phyloP scores from a whole-genome alignment of 2,113 vertebrate species.

The Galbula dea region DNA sequence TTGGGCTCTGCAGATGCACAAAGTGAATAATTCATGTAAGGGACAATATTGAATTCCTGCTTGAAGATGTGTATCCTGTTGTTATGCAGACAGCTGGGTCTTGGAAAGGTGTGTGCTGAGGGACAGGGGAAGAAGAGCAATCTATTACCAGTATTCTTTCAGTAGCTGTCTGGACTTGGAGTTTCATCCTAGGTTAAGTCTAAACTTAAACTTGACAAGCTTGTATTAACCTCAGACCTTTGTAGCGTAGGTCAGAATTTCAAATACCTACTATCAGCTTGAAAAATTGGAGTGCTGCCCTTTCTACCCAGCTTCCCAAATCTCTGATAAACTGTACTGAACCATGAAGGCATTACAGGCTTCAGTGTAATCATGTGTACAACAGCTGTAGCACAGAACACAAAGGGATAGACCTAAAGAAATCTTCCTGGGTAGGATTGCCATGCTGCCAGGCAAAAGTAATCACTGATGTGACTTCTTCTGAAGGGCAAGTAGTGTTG shows the following conservation, averaged over 20 bases:
- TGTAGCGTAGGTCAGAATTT: not conserved
- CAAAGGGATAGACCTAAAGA: not conserved
- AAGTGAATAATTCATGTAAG: not conserved
- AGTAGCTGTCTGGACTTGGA: not conserved
- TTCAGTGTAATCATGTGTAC: not conserved
- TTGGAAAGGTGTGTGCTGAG: not conserved
- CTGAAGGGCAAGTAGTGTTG: not conserved
- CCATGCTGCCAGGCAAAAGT: not conserved
- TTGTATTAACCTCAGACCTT: not conserved
- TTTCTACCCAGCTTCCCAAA: slow-evolving; percentile 9
- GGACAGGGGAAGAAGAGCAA: not conserved
- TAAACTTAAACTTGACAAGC: not conserved
- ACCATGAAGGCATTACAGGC: not conserved
- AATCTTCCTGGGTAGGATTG: not conserved
- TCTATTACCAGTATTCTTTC: not conserved
- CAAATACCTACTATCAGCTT: not conserved
- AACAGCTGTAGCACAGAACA: not conserved
- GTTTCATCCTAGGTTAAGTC: not conserved
- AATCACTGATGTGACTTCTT: not conserved
- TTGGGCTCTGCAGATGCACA: not conserved
- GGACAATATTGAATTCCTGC: not conserved
- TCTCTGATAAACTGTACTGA: slow-evolving; percentile 31
- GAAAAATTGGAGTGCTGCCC: slow-evolving; percentile 12
- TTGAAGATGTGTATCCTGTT: not conserved
- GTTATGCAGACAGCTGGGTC: not conserved